Evolutionary conservation across 2,888 invertebrate species (phyloP), one percentile per base, ranked within the genome.

Genomic region (Zelleria hepariella): DNA sequence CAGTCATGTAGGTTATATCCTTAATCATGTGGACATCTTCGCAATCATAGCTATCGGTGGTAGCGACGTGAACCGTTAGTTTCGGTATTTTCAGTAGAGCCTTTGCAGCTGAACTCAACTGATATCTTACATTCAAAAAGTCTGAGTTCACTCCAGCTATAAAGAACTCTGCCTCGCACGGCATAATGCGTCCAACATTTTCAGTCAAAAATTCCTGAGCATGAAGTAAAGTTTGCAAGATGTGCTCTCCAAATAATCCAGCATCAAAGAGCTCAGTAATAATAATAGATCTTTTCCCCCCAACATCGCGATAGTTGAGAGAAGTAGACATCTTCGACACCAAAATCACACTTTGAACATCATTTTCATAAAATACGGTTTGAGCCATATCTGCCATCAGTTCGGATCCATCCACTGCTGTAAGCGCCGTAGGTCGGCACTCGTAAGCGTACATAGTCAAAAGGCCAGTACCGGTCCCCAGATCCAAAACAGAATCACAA

Each of bases 191-290:
- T 5, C 89, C 91, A 58, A 71, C 68, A 23, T 77, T 66, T 25
- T 68, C 65, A 21, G 94, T 72, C 52, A 95, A 82, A 65, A 91
- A 75, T 60, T 91, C 80, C 91, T 93, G 93, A 5, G 94, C 94
- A 81, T 95, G 93, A 51, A 90, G 77, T 51, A 95, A 72, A 20
- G 92, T 92, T 65, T 91, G 86, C 52, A 96, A 74, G 42, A 93
- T 89, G 67, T 91, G 90, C 78, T 96, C 96, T 1, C 96, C 95
- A 76, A 96, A 93, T 25, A 95, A 73, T 0, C 93, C 95, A 57
- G 93, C 92, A 85, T 96, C 96, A 82, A 96, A 93, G 63, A 93
- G 92, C 81, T 96, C 95, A 2, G 94, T 94, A 0, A 95, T 89
- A 58, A 95, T 76, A 53, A 95, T 74, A 59, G 92, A 90, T 21